Percentiles rank a stretch among this genome's conserved stretches.
phyloP scores from a whole-genome alignment of 2,888 invertebrate genomes.

The Drosophila fulvimacula region DNA sequence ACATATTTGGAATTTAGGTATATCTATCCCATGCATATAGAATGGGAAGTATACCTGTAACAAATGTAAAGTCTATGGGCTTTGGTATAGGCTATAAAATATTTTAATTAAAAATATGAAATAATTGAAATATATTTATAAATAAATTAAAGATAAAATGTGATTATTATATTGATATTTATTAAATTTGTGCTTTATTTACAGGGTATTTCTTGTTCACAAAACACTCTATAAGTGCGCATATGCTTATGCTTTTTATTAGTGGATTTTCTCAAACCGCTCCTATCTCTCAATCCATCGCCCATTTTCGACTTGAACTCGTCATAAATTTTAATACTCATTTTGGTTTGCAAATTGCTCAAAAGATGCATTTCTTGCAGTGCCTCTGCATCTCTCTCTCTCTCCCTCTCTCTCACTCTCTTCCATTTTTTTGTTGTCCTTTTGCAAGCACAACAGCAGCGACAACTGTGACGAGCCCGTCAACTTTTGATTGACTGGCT shows the following conservation, averaged over 20 bases:
- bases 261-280: conserved; percentile 32
- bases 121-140: neutral
- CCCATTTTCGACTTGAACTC: conserved; percentile 65
- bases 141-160: neutral
- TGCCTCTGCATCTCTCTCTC: conserved; percentile 4
- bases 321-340: conserved; percentile 81
- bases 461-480: conserved; percentile 78
- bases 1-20: conserved; percentile 19
- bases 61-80: neutral
- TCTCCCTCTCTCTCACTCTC: conserved; percentile 1
- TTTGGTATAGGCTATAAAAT: neutral
- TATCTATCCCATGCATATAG: neutral
- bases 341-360: conserved; percentile 80
- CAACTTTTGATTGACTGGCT: conserved; percentile 79
- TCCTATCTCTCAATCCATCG: conserved; percentile 66
- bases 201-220: neutral
- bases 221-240: rapidly evolving
- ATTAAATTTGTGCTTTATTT: neutral
- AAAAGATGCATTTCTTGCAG: conserved; percentile 69
- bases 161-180: no score
- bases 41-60: no score
- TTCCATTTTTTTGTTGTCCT: conserved; percentile 47
- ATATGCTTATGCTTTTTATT: conserved; percentile 12
- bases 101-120: neutral
- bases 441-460: conserved; percentile 51